These are phyloP conservation scores for Callorhinus ursinus DNA, from an alignment of 2,113 vertebrate species.

Conservation along the genomic window DNA sequence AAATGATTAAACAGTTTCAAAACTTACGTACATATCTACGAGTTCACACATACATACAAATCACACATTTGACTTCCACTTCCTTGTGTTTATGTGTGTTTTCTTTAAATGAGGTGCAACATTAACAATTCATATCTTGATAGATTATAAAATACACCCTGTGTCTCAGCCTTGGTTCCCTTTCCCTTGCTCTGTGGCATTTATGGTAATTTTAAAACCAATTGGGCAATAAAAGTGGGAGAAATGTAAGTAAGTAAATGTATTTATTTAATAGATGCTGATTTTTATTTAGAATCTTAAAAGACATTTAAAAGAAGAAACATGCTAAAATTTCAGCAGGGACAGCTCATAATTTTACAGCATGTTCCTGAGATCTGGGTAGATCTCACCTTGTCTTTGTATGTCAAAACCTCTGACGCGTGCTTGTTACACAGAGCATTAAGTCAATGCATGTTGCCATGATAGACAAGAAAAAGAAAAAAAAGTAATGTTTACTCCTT, in stretches of 20 bases:
- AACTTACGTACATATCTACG: not conserved
- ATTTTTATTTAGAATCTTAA: slow-evolving; percentile 21
- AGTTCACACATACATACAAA: not conserved
- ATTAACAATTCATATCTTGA: not conserved
- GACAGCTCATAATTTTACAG: not conserved
- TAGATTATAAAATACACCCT: not conserved
- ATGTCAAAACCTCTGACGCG: not conserved
- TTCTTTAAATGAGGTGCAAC: not conserved
- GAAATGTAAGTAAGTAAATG: not conserved
- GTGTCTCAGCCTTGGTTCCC: not conserved
- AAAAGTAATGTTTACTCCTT: not conserved
- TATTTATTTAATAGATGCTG: not conserved
- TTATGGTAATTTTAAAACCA: not conserved
- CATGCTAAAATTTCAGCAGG: not conserved
- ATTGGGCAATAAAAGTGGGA: not conserved
- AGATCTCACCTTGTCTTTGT: not conserved
- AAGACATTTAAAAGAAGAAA: slow-evolving; percentile 26
- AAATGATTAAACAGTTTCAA: slow-evolving; percentile 5
- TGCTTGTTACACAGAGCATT: not conserved
- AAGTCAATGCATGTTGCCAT: not conserved
- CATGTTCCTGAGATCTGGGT: not conserved
- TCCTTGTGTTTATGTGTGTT: not conserved
- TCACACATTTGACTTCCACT: too few species aligned
- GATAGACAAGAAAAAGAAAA: not conserved
- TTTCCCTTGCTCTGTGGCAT: not conserved